Evolutionary conservation across 2,797 vertebrate species (phyloP), one percentile per base, ranked within the genome.

Genomic region (Lagorchestes hirsutus): DNA sequence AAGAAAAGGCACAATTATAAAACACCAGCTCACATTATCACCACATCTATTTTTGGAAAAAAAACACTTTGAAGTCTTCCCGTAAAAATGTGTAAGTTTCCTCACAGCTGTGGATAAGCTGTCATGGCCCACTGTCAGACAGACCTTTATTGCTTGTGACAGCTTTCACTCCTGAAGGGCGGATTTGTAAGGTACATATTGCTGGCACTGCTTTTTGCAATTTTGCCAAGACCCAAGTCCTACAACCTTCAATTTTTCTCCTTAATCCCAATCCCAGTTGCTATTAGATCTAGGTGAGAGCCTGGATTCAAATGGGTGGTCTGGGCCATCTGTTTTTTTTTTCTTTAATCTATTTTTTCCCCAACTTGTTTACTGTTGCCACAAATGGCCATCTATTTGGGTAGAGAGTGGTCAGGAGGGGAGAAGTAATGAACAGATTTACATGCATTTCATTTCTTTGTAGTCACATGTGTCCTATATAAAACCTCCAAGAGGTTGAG

Each of bases 211-310:
- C 96, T 94, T 94, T 67, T 62, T 95, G 91, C 58, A 29, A 90
- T 95, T 46, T 31, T 93, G 55, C 52, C 58, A 96, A 97, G 87
- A 94, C 27, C 34, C 90, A 97, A 96, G 56, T 52, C 58, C 58
- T 94, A 54, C 74, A 96, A 92, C 55, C 90, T 34, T 97, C 94
- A 97, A 97, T 96, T 97, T 97, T 95, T 34, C 82, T 92, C 50
- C 22, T n/a, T 97, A 91, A 54, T 93, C 96, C 93, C 93, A 27
- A 92, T 92, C 93, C 93, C 93, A 93, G 55, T 93, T 58, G 92
- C 50, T 94, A 94, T 96, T 95, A 96, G 93, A 96, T 22, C 94
- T 90, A n/a, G 92, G 96, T 24, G 94, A 94, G 94, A 95, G 59
- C 34, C 93, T 93, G 91, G 54, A 94, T 93, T 96, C 27, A 5